These are phyloP conservation scores for Strigamia crassipes DNA, from an alignment of 2,888 invertebrate species.

Conservation along the genomic window DNA sequence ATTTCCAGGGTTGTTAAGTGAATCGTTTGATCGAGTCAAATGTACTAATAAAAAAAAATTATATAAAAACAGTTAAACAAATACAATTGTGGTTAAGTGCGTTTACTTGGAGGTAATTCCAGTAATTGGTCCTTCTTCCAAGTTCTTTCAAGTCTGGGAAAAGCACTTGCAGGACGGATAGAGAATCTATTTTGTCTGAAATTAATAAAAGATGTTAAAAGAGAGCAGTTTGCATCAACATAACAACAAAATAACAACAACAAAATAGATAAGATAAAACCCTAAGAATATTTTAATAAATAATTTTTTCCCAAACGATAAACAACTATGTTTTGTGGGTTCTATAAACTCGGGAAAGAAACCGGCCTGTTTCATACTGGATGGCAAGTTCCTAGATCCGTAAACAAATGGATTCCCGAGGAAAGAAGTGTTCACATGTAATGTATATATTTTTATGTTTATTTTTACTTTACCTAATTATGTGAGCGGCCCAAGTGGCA, in stretches of 20 bases:
- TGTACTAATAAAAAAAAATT: neutral
- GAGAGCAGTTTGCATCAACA: neutral
- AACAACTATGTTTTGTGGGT: neutral
- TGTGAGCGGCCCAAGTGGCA: slow-evolving; percentile 1
- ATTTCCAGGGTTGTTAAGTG: neutral
- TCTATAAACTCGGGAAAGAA: neutral
- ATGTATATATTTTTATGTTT: neutral
- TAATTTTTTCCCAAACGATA: neutral
- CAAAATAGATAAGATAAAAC: neutral
- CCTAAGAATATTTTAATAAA: neutral
- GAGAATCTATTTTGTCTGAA: slow-evolving; percentile 7
- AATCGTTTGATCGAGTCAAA: neutral
- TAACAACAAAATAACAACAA: neutral
- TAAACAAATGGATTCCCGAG: neutral
- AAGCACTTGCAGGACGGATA: slow-evolving; percentile 14
- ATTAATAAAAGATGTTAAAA: neutral
- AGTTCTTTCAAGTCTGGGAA: slow-evolving; percentile 12
- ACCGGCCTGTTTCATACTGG: neutral
- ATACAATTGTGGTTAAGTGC: neutral
- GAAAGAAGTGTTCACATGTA: slow-evolving; percentile 6
- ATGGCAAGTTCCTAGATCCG: neutral
- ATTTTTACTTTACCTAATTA: slow-evolving; percentile 30
- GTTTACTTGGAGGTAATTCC: neutral
- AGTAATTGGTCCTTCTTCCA: slow-evolving; percentile 2
- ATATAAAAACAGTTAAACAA: neutral